These are phyloP conservation scores for Calameuta pallipes DNA, from an alignment of 2,888 invertebrate species.

Conservation along the genomic window DNA sequence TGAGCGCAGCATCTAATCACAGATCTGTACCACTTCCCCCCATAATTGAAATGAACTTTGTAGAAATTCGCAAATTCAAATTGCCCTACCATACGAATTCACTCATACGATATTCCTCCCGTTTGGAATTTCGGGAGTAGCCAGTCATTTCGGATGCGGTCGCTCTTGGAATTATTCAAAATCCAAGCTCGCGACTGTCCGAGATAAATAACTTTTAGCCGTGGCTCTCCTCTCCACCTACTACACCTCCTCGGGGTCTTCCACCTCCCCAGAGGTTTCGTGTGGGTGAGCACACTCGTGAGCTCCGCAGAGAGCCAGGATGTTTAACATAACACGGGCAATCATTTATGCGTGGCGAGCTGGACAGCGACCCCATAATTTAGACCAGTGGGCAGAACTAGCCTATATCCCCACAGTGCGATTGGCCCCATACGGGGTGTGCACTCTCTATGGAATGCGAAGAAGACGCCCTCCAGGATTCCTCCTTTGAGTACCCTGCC, in stretches of 20 bases:
- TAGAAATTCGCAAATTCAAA: neutral
- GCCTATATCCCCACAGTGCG: slow-evolving; percentile 35
- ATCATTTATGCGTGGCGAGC: slow-evolving; percentile 64
- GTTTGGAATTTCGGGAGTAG: slow-evolving; percentile 5
- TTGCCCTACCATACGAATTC: neutral
- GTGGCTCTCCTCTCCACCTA: slow-evolving; percentile 36
- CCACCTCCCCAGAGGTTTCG: slow-evolving; percentile 39
- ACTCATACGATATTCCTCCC: neutral
- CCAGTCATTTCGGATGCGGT: slow-evolving; percentile 3
- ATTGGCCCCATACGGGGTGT: slow-evolving; percentile 31
- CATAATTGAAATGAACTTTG: neutral
- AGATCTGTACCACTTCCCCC: neutral
- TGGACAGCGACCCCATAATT: slow-evolving; percentile 63
- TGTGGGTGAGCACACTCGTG: slow-evolving; percentile 27
- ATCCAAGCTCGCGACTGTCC: slow-evolving; percentile 58
- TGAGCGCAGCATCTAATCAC: neutral
- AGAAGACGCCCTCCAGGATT: slow-evolving; percentile 8
- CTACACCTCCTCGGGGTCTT: slow-evolving; percentile 31
- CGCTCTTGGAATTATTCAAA: slow-evolving; percentile 58
- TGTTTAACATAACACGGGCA: slow-evolving; percentile 66
- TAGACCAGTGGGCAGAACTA: slow-evolving; percentile 60
- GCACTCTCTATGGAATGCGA: slow-evolving; percentile 8
- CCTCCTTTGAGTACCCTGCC: neutral
- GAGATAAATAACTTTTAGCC: slow-evolving; percentile 62
- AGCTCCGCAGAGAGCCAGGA: slow-evolving; percentile 39